These are phyloP conservation scores for Hipposideros armiger DNA, from an alignment of 2,113 vertebrate species.

Conservation along the genomic window DNA sequence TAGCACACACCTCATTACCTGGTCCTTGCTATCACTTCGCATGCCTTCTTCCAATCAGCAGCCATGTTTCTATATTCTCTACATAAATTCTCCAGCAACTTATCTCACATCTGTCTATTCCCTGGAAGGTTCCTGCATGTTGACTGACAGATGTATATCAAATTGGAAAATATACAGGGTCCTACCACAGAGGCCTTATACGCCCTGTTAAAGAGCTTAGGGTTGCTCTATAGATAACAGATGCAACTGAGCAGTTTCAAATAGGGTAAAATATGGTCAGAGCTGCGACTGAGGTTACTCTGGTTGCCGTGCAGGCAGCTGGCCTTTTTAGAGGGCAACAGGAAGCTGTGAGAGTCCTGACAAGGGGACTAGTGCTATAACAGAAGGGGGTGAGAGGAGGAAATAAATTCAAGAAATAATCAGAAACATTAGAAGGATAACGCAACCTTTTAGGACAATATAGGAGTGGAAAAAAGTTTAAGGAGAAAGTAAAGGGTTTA, in stretches of 20 bases:
- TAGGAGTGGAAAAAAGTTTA: neutral
- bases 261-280: neutral
- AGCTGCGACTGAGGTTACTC: neutral
- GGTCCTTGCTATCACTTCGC: neutral
- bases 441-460: conserved; percentile 6
- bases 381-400: neutral
- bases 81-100: conserved; percentile 10
- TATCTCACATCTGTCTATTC: neutral
- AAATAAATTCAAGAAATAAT: conserved; percentile 5
- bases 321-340: neutral
- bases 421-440: neutral
- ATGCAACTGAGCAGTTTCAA: neutral
- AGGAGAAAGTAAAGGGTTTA: neutral
- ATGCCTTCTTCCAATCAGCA: conserved; percentile 14
- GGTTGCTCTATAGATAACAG: neutral
- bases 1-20: neutral
- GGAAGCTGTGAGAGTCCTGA: neutral
- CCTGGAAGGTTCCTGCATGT: neutral
- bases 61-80: neutral
- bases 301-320: neutral
- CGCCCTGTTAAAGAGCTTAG: neutral
- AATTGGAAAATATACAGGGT: neutral
- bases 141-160: neutral
- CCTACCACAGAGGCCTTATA: neutral
- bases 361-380: neutral